Evolutionary conservation across 2,113 vertebrate genomes (phyloP).

Genomic region (Forbesichthys papilliferus): DNA sequence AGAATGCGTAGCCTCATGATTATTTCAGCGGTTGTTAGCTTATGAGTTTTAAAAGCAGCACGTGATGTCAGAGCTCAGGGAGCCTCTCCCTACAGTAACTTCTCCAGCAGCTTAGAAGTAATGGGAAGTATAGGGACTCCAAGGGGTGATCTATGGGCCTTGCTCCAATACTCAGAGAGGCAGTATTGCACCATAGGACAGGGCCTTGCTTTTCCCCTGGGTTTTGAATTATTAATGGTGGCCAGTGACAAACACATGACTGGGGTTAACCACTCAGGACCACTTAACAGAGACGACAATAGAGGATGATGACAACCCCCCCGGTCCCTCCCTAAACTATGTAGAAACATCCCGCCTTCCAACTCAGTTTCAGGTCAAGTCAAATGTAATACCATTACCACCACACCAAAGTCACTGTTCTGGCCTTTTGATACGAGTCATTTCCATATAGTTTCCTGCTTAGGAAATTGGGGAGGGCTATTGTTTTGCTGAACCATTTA

Average conservation of each 20-base stretch:
- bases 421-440: constrained; percentile 7
- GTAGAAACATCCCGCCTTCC: no score
- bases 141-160: constrained; percentile 21
- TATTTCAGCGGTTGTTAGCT: constrained; percentile 51
- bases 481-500: no score
- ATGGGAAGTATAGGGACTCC: constrained; percentile 31
- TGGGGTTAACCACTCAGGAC: no score
- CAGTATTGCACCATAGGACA: constrained; percentile 29
- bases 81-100: constrained; percentile 4
- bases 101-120: constrained; percentile 46
- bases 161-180: constrained; percentile 27
- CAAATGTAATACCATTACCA: no score
- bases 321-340: no score
- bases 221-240: no score
- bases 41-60: constrained; percentile 38
- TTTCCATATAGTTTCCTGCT: no score
- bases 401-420: constrained; percentile 20
- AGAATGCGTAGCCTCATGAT: constrained; percentile 41
- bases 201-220: constrained; percentile 1
- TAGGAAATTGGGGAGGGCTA: no score
- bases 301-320: no score
- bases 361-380: no score
- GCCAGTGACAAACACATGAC: no score
- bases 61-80: background rate
- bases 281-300: no score